phyloP scores from a whole-genome alignment of 37 sponge, comb jelly and placozoan genomes.

The Mnemiopsis leidyi region DNA sequence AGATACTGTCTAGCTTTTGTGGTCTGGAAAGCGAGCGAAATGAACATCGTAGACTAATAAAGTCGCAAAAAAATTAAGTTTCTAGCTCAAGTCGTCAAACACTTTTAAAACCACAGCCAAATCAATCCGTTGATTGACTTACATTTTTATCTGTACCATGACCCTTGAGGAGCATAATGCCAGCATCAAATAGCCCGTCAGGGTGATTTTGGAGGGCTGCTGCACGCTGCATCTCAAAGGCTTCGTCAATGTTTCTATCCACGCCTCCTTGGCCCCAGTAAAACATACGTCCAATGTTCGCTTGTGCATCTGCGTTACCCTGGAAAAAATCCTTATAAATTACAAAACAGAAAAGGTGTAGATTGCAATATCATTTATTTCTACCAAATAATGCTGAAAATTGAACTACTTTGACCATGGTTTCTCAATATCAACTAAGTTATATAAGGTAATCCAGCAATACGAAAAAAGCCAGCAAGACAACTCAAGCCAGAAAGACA shows the following conservation, averaged over 20 bases:
- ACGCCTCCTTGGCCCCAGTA: conserved; percentile 56
- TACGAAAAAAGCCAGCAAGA: no score
- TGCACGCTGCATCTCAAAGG: conserved; percentile 65
- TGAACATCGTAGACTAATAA: no score
- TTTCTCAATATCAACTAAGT: no score
- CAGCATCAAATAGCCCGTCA: conserved; percentile 41
- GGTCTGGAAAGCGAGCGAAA: neutral
- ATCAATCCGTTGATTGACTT: no score
- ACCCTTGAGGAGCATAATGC: conserved; percentile 56
- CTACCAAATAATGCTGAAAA: neutral
- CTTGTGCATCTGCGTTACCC: conserved; percentile 55
- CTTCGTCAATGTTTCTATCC: conserved; percentile 21
- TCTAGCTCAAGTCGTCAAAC: no score
- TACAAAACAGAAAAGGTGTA: neutral
- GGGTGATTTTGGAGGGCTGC: conserved; percentile 42
- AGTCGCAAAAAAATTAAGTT: no score
- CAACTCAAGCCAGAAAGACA: no score
- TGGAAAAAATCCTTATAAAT: no score
- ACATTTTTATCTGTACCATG: conserved; percentile 51
- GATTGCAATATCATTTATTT: no score
- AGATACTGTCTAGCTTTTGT: conserved; percentile 47
- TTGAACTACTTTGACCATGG: neutral
- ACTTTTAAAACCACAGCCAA: no score
- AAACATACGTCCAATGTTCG: conserved; percentile 40
- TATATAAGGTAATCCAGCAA: no score